Evolutionary conservation across 2,113 vertebrate species (phyloP).

Genomic region (Percina caprodes): DNA sequence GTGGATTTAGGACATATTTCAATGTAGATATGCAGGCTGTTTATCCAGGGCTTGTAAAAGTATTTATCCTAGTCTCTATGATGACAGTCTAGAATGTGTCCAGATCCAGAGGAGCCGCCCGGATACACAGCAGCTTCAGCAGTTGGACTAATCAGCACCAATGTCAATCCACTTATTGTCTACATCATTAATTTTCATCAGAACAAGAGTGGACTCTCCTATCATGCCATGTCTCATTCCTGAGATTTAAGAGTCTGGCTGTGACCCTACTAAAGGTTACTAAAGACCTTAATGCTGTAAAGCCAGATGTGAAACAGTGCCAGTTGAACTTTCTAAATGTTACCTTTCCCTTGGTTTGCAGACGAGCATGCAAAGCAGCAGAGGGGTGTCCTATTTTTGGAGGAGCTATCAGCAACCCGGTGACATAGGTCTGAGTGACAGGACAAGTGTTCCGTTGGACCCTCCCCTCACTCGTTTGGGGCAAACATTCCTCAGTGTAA

Average conservation of each 20-base stretch:
- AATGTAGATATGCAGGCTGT: conserved; percentile 10
- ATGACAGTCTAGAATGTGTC: conserved; percentile 58
- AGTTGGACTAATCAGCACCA: background rate
- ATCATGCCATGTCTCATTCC: background rate
- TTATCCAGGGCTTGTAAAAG: conserved; percentile 24
- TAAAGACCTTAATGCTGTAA: conserved; percentile 31
- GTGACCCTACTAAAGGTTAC: conserved; percentile 38
- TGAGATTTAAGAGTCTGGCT: conserved; percentile 22
- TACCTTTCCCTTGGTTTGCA: conserved; percentile 53
- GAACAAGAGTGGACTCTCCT: background rate
- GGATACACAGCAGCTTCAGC: background rate
- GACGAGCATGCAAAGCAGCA: conserved; percentile 46
- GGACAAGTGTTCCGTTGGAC: conserved; percentile 83
- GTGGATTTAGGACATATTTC: conserved; percentile 5
- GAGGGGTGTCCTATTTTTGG: conserved; percentile 80
- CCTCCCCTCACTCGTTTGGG: conserved; percentile 74
- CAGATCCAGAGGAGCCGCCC: conserved; percentile 18
- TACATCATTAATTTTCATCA: conserved; percentile 8
- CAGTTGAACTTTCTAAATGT: conserved; percentile 59
- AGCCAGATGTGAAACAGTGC: conserved; percentile 48
- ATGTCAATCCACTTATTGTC: conserved; percentile 2
- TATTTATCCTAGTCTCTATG: conserved; percentile 40
- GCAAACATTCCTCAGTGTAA: conserved; percentile 83
- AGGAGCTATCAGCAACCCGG: conserved; percentile 74
- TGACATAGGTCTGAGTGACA: conserved; percentile 83